These are phyloP conservation scores for Saccopteryx bilineata DNA, from an alignment of 2,113 vertebrate genomes.

Conservation along the genomic window DNA sequence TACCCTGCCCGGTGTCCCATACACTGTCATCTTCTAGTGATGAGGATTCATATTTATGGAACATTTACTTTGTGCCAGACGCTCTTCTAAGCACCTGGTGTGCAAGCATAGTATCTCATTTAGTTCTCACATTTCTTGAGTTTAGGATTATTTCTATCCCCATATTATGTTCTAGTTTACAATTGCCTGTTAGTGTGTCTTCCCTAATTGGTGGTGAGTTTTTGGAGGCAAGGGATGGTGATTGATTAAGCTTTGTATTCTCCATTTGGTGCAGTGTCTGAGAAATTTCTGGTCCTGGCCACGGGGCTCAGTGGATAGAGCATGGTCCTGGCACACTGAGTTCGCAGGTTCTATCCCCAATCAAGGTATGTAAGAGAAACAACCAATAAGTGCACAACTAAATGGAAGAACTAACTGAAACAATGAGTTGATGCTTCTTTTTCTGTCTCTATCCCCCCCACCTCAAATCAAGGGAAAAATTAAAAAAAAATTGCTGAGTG, in stretches of 20 bases:
- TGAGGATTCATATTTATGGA: not conserved
- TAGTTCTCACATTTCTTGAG: not conserved
- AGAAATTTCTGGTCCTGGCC: not conserved
- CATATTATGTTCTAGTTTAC: not conserved
- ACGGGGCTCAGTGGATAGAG: no score
- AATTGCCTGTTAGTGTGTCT: not conserved
- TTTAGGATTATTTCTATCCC: not conserved
- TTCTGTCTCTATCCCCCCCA: no score
- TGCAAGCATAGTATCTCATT: not conserved
- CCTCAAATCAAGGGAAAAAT: no score
- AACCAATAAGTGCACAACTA: no score
- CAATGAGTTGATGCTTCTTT: no score
- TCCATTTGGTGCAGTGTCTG: not conserved
- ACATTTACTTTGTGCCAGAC: not conserved
- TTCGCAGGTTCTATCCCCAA: no score
- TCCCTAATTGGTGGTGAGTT: not conserved
- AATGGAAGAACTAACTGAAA: no score
- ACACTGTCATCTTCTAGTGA: not conserved
- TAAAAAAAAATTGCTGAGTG: not conserved
- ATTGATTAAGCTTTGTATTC: not conserved
- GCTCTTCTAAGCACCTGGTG: not conserved
- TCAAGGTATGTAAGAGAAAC: no score
- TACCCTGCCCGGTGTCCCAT: rapidly evolving
- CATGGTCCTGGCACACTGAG: no score
- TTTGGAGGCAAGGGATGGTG: not conserved